Evolutionary conservation across 2,797 vertebrate species (phyloP).

Genomic region (Pterois miles): DNA sequence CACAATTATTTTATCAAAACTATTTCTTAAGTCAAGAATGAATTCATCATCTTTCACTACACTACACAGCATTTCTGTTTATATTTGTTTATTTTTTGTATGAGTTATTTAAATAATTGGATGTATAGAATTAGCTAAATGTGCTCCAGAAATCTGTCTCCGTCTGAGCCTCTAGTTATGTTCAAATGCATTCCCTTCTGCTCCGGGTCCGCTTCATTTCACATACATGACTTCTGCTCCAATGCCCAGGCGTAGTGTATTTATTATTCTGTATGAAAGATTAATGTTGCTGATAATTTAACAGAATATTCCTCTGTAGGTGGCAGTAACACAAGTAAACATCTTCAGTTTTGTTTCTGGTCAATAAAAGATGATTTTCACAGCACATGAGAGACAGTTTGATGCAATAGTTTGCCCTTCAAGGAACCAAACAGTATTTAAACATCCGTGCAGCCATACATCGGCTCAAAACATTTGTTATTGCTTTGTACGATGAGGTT

Average conservation of each 20-base stretch:
- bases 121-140: background rate
- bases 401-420: slow-evolving; percentile 25
- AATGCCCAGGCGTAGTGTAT: slow-evolving; percentile 25
- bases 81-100: background rate
- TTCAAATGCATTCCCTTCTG: slow-evolving; percentile 9
- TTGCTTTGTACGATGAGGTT: slow-evolving; percentile 20
- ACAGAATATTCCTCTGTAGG: slow-evolving; percentile 20
- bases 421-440: slow-evolving; percentile 14
- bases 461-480: slow-evolving; percentile 19
- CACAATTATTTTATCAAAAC: too few species aligned
- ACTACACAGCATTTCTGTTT: background rate
- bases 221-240: slow-evolving; percentile 43
- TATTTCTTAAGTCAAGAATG: background rate
- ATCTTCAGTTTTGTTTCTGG: background rate
- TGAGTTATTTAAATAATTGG: background rate
- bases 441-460: background rate
- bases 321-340: slow-evolving; percentile 15
- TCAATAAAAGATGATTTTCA: slow-evolving; percentile 24
- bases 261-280: slow-evolving; percentile 60
- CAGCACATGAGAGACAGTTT: slow-evolving; percentile 1
- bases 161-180: slow-evolving; percentile 1
- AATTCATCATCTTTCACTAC: too few species aligned
- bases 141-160: slow-evolving; percentile 12
- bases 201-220: slow-evolving; percentile 38
- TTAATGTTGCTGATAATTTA: slow-evolving; percentile 45